phyloP scores from a whole-genome alignment of 1,140 invertebrate genomes.

The Scaptomyza pallida region DNA sequence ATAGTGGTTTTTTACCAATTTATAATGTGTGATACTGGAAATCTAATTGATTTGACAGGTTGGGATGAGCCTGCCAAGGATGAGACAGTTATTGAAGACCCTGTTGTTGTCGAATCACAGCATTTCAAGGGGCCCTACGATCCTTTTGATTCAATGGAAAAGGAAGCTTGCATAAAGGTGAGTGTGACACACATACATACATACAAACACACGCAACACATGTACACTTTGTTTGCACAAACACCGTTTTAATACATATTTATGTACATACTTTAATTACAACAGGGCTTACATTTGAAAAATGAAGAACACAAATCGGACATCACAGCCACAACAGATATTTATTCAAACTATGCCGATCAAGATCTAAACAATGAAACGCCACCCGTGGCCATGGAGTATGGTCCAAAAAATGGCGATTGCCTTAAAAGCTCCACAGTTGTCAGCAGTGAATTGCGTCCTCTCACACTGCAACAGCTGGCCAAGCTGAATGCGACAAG shows the following conservation, averaged over 20 bases:
- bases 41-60: slow-evolving; percentile 58
- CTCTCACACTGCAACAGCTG: slow-evolving; percentile 48
- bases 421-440: background rate
- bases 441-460: background rate
- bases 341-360: slow-evolving; percentile 1
- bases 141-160: slow-evolving; percentile 75
- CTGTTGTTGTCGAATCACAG: slow-evolving; percentile 9
- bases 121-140: slow-evolving; percentile 67
- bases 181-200: slow-evolving; percentile 14
- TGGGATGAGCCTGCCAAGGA: slow-evolving; percentile 50
- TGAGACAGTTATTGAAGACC: slow-evolving; percentile 18
- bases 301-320: slow-evolving; percentile 3
- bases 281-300: slow-evolving; percentile 37
- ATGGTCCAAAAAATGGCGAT: background rate
- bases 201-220: background rate
- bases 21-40: slow-evolving; percentile 56
- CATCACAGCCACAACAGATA: background rate
- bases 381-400: slow-evolving; percentile 48
- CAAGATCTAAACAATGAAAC: slow-evolving; percentile 55
- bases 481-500: slow-evolving; percentile 49
- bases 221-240: background rate
- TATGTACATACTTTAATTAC: background rate
- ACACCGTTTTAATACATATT: background rate
- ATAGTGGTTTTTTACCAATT: background rate
- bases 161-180: slow-evolving; percentile 73